Percentiles rank a stretch among this genome's conserved stretches.
Conservation (phyloP, 2,888 invertebrate species). For the Oligia latruncula region DNA sequence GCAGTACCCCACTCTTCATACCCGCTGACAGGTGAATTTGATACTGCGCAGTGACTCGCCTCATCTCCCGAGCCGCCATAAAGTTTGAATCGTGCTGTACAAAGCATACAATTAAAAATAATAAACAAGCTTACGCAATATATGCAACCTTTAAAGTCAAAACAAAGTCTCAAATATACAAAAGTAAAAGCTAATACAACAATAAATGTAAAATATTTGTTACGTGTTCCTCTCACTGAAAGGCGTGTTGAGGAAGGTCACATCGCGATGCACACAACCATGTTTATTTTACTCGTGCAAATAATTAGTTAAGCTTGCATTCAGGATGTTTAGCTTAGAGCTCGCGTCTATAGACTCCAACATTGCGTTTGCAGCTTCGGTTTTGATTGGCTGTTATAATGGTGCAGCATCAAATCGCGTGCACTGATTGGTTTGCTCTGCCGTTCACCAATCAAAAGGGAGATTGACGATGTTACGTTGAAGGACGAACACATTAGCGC, state of each 20-base stretch:
- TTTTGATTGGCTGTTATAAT: conserved; percentile 16
- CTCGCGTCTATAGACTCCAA: neutral
- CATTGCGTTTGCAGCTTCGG: neutral
- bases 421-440: conserved; percentile 3
- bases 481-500: conserved; percentile 35
- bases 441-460: conserved; percentile 6
- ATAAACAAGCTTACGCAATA: neutral
- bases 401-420: neutral
- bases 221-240: conserved; percentile 44
- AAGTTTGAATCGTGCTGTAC: neutral
- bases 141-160: neutral
- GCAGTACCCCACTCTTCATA: neutral
- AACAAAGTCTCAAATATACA: conserved; percentile 26
- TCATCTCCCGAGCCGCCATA: neutral
- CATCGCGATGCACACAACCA: conserved; percentile 6
- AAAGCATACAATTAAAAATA: neutral
- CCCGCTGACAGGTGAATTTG: neutral
- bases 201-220: conserved; percentile 33
- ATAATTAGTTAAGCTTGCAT: conserved; percentile 28
- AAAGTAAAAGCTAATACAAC: conserved; percentile 32
- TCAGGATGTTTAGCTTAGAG: conserved; percentile 21
- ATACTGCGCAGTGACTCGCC: neutral
- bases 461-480: conserved; percentile 4
- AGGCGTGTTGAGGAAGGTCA: conserved; percentile 50
- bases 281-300: conserved; percentile 27